Base-by-base conservation (phyloP, 2,888 invertebrate species). In the Therioaphis trifolii region DNA sequence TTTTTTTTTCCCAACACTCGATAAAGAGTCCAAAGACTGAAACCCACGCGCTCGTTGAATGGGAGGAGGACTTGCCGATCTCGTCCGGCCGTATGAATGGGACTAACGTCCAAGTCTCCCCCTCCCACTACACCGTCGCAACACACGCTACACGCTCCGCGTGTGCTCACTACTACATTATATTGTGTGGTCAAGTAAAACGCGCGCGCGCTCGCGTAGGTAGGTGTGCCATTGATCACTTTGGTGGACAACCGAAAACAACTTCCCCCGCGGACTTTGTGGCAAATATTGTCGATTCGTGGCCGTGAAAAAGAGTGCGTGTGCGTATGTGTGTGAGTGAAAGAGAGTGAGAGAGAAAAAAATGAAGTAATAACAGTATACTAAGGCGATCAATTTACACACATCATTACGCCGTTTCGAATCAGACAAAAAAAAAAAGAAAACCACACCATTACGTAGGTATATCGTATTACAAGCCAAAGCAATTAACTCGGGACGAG, bases 181-280 rank as follows among this genome's bases (percentile, higher is more conserved):
- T 35, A 52, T 52, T 35, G 61, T n/a, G 63, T 29, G 46, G 46
- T 63, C 29, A n/a, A 43, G 43, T 46, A 58, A 55, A 5, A 43
- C 40, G 40, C 15, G 46, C 2, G 15, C 15, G 15, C 3, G 40
- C n/a, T n/a, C n/a, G 77, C 66, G 77, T 77, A 35, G 77, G 77
- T n/a, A 77, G 77, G 49, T 49, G 75, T 75, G 58, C 43, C 77
- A 77, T 77, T 77, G 77, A 77, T 77, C 63, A 66, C 29, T 77
- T 66, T 9, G 29, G 29, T 21, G 49, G 77, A 49, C 49, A 29
- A 66, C 77, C 77, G 77, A 77, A 77, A 76, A 52, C 63, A 14
- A 77, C 66, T 77, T 49, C 77, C 63, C 27, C 74, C 43, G 40
- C 58, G 43, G 40, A 61, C 43, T 75, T 58, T 12, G 43, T 24